Evolutionary conservation across 1,140 invertebrate genomes (phyloP).

Genomic region (Physella acuta): DNA sequence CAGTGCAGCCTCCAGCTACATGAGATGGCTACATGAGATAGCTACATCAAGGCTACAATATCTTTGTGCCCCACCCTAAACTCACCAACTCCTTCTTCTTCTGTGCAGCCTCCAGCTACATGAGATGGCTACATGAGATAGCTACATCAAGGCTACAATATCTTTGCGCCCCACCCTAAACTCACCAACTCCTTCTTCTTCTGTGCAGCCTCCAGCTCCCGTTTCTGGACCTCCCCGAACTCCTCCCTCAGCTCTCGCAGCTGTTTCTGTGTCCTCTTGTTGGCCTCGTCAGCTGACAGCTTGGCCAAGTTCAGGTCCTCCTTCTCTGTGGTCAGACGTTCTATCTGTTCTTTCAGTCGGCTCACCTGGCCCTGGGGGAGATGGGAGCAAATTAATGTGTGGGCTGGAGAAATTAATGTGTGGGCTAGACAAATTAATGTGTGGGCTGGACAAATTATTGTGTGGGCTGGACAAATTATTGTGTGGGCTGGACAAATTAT

Average conservation of each 20-base stretch:
- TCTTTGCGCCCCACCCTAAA: too few species aligned
- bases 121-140: too few species aligned
- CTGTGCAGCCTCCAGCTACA: slow-evolving; percentile 72
- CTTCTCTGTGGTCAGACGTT: slow-evolving; percentile 76
- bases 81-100: slow-evolving; percentile 62
- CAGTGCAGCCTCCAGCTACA: slow-evolving; percentile 72
- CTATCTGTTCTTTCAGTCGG: slow-evolving; percentile 80
- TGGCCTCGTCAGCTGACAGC: slow-evolving; percentile 73
- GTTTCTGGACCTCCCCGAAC: slow-evolving; percentile 66
- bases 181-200: slow-evolving; percentile 62
- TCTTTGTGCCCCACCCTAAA: too few species aligned
- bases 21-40: too few species aligned
- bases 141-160: too few species aligned
- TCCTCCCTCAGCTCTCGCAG: slow-evolving; percentile 75
- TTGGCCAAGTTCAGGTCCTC: slow-evolving; percentile 72
- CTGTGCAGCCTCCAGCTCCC: slow-evolving; percentile 73
- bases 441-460: too few species aligned
- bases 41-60: too few species aligned
- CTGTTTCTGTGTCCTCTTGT: slow-evolving; percentile 72
- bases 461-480: too few species aligned
- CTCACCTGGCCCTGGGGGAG: slow-evolving; percentile 72
- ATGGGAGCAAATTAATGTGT: too few species aligned
- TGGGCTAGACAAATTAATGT: neutral
- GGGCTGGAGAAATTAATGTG: neutral
- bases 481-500: too few species aligned